Evolutionary conservation across 2,888 invertebrate species (phyloP).

Genomic region (Metacarcinus magister): DNA sequence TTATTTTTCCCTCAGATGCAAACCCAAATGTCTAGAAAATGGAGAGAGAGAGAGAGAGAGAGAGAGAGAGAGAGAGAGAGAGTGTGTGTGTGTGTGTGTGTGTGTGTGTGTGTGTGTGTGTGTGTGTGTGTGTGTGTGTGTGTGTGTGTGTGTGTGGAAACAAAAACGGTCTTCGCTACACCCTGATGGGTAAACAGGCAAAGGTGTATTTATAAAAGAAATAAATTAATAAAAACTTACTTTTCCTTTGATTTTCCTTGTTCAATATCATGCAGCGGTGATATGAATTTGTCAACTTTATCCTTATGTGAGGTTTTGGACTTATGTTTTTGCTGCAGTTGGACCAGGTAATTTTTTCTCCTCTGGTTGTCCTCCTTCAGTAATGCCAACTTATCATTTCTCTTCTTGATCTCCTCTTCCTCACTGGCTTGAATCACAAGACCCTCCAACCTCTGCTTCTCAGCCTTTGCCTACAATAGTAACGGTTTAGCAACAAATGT

Average conservation of each 20-base stretch:
- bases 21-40: too few species aligned
- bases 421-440: background rate
- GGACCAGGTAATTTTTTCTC: background rate
- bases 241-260: background rate
- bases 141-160: too few species aligned
- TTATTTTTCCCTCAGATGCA: too few species aligned
- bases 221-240: background rate
- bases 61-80: too few species aligned
- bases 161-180: background rate
- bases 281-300: background rate
- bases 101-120: too few species aligned
- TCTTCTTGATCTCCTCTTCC: background rate
- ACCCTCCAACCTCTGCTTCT: background rate
- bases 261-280: background rate
- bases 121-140: too few species aligned
- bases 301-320: background rate
- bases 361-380: conserved; percentile 1
- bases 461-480: background rate
- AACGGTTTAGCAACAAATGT: background rate
- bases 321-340: background rate
- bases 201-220: too few species aligned
- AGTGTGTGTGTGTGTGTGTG: too few species aligned
- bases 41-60: too few species aligned
- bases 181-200: too few species aligned
- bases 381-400: background rate